phyloP scores from a whole-genome alignment of 2,797 vertebrate species.

The Erpetoichthys calabaricus region DNA sequence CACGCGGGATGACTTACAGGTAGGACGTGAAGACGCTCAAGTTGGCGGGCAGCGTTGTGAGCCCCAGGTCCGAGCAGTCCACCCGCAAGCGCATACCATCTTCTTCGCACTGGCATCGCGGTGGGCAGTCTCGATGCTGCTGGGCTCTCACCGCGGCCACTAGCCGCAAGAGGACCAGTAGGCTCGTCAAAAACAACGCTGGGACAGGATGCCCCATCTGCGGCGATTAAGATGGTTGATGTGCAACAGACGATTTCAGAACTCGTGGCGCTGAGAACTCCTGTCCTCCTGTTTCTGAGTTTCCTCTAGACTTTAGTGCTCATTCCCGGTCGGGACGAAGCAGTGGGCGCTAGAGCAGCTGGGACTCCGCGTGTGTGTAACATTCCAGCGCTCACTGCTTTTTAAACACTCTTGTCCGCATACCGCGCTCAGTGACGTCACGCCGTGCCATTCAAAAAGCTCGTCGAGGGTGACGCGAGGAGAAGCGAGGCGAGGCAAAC shows the following conservation, averaged over 20 bases:
- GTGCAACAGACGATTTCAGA: too few species aligned
- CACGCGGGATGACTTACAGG: constrained; percentile 52
- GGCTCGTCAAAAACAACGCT: not conserved
- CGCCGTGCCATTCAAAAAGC: constrained; percentile 19
- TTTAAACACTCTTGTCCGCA: constrained; percentile 45
- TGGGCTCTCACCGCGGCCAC: not conserved
- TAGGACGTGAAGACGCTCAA: constrained; percentile 69
- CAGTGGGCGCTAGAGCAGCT: too few species aligned
- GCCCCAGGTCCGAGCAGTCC: constrained; percentile 69
- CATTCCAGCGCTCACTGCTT: constrained; percentile 34
- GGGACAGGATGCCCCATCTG: too few species aligned
- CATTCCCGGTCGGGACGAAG: too few species aligned
- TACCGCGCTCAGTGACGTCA: constrained; percentile 56
- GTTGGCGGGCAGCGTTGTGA: constrained; percentile 52
- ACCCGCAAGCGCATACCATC: constrained; percentile 54
- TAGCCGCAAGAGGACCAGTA: constrained; percentile 8
- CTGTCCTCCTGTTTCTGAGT: too few species aligned
- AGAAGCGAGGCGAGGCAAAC: too few species aligned
- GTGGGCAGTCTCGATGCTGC: constrained; percentile 41
- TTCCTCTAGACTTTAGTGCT: too few species aligned
- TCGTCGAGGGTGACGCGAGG: too few species aligned
- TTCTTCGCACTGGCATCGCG: constrained; percentile 55
- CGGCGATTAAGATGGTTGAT: too few species aligned
- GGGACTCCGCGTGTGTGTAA: constrained; percentile 16
- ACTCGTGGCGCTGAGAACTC: too few species aligned